phyloP scores from a whole-genome alignment of 2,113 vertebrate genomes.

The Peucedramus taeniatus region DNA sequence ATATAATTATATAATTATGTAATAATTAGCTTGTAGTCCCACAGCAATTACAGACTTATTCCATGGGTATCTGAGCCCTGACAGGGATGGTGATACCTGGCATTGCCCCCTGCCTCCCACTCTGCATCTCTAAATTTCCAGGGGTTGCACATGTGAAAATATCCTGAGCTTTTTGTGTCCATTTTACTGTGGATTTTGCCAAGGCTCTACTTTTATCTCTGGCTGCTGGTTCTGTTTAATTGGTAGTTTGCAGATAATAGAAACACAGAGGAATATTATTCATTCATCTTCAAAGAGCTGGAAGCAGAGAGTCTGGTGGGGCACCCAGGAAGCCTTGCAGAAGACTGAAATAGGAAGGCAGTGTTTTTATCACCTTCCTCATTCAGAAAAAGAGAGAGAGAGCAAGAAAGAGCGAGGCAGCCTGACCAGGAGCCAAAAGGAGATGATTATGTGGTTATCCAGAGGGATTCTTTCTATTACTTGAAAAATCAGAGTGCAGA shows the following conservation, averaged over 20 bases:
- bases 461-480: conserved; percentile 60
- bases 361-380: background rate
- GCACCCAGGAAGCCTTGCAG: conserved; percentile 6
- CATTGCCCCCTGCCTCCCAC: background rate
- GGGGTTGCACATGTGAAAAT: background rate
- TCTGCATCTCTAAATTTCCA: background rate
- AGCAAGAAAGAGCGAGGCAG: background rate
- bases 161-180: background rate
- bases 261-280: background rate
- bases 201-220: background rate
- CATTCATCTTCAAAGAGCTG: conserved; percentile 30
- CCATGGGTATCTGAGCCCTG: background rate
- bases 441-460: conserved; percentile 61
- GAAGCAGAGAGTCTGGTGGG: background rate
- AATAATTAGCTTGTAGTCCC: conserved; percentile 6
- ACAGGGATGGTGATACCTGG: background rate
- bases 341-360: background rate
- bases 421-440: conserved; percentile 51
- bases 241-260: conserved; percentile 8
- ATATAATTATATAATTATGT: conserved; percentile 37
- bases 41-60: background rate
- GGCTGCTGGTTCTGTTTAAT: background rate
- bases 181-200: background rate
- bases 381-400: conserved; percentile 43
- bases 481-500: conserved; percentile 61